Conservation (phyloP, 2,888 invertebrate species). For the Thecophora atra region DNA sequence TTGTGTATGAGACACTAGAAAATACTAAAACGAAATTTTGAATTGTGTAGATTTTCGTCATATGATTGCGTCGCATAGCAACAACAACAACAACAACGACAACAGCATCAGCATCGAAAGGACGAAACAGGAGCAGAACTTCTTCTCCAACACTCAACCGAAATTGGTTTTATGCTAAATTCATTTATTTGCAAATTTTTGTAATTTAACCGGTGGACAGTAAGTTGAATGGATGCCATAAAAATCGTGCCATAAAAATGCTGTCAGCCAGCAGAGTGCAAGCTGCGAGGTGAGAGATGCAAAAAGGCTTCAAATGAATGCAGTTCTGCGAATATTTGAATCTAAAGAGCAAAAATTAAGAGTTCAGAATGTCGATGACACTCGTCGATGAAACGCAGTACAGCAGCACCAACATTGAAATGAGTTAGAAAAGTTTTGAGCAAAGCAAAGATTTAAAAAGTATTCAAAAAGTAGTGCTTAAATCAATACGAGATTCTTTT, state of each 20-base stretch:
- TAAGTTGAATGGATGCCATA: slow-evolving; percentile 4
- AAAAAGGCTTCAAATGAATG: background rate
- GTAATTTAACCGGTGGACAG: background rate
- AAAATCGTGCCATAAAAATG: background rate
- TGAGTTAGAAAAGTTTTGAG: no score
- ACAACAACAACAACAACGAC: slow-evolving; percentile 3
- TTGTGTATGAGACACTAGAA: no score
- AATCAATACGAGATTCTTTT: no score
- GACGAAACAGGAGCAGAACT: background rate
- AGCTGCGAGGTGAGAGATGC: background rate
- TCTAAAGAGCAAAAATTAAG: background rate
- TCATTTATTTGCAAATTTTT: slow-evolving; percentile 20
- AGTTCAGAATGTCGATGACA: no score
- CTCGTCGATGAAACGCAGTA: no score
- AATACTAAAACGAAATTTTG: background rate
- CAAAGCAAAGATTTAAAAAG: no score
- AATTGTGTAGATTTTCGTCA: background rate
- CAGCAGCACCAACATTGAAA: no score
- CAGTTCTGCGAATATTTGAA: background rate
- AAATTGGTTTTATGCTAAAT: slow-evolving; percentile 22
- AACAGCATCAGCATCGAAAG: background rate
- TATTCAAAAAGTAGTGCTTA: no score
- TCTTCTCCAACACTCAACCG: background rate
- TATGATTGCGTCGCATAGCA: background rate
- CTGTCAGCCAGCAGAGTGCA: no score